Conservation (phyloP, 2,888 invertebrate genomes). For the Cactoblastis cactorum region DNA sequence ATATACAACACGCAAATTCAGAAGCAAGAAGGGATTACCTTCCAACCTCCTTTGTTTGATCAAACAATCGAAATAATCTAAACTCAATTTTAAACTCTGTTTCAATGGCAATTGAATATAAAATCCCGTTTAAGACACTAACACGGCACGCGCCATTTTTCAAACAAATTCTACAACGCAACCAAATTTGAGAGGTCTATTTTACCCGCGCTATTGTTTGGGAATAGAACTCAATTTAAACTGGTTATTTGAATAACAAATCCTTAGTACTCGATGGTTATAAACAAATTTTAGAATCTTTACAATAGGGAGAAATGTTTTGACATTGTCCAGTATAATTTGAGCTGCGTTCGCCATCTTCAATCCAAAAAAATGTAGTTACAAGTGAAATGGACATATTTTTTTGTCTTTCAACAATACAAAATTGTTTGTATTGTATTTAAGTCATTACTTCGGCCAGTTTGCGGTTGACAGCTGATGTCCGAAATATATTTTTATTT, state of each 20-base stretch:
- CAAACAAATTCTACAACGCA: constrained; percentile 18
- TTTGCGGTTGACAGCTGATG: constrained; percentile 66
- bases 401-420: constrained; percentile 36
- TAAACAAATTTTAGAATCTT: constrained; percentile 5
- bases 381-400: constrained; percentile 13
- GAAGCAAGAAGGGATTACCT: constrained; percentile 19
- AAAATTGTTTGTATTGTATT: constrained; percentile 33
- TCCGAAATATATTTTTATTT: constrained; percentile 32
- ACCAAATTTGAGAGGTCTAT: constrained; percentile 6
- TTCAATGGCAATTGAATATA: not conserved
- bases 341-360: constrained; percentile 7
- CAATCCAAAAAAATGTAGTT: not conserved
- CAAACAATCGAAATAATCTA: constrained; percentile 36
- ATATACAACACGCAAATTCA: constrained; percentile 15
- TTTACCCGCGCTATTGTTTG: not conserved
- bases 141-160: constrained; percentile 36
- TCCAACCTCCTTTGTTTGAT: constrained; percentile 30
- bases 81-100: not conserved
- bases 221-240: constrained; percentile 12
- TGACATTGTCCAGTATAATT: constrained; percentile 15
- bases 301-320: constrained; percentile 9
- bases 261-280: constrained; percentile 1
- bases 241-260: constrained; percentile 13
- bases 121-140: constrained; percentile 12
- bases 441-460: constrained; percentile 45